These are phyloP conservation scores for Zosterops hypoxanthus DNA, from an alignment of 2,113 vertebrate species.

Conservation along the genomic window DNA sequence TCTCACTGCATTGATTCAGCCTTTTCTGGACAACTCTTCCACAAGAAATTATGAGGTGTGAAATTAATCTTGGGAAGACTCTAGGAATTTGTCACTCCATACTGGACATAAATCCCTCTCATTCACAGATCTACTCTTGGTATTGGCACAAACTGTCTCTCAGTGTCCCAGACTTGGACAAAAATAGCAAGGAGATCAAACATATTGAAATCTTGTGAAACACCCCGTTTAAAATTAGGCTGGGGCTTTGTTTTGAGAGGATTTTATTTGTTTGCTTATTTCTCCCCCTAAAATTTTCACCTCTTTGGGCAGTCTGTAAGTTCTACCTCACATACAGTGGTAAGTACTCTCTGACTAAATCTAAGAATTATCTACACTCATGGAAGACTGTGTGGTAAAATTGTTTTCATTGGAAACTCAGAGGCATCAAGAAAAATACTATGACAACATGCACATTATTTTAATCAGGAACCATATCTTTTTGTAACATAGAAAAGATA, in stretches of 20 bases:
- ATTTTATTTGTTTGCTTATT: not conserved
- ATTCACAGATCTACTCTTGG: not conserved
- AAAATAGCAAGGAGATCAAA: not conserved
- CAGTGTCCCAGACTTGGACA: not conserved
- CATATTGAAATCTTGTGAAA: not conserved
- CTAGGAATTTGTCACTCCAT: not conserved
- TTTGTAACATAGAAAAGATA: not conserved
- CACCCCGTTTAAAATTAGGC: not conserved
- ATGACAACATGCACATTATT: not conserved
- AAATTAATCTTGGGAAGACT: slow-evolving; percentile 16
- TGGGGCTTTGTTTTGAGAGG: not conserved
- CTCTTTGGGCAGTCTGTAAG: not conserved
- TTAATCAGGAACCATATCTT: not conserved
- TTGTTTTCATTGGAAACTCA: not conserved
- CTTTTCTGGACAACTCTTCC: not conserved
- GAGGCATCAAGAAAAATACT: not conserved
- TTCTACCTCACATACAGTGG: not conserved
- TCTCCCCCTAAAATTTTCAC: not conserved
- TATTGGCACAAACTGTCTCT: not conserved
- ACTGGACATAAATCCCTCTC: not conserved
- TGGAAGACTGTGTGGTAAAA: not conserved
- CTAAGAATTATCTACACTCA: not conserved
- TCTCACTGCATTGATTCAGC: not conserved
- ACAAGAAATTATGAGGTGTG: not conserved
- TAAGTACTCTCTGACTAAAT: not conserved